Conservation (phyloP, 2,888 invertebrate genomes). For the Aphidius colemani region DNA sequence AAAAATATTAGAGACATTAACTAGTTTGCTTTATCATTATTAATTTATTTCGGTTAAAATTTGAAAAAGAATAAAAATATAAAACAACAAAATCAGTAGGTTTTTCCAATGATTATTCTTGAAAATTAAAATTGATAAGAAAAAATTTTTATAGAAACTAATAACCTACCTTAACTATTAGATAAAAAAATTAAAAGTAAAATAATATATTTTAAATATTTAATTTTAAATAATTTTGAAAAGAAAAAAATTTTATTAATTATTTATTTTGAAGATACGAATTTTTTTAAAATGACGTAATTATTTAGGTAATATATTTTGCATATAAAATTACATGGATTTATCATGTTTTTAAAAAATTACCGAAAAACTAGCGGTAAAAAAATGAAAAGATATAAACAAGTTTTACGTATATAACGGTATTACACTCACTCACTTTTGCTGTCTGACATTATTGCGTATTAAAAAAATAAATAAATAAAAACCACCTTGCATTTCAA, state of each 20-base stretch:
- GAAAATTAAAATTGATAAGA: no score
- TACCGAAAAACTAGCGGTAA: constrained; percentile 55
- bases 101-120: no score
- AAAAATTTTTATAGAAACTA: no score
- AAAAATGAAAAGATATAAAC: constrained; percentile 12
- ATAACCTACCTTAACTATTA: no score
- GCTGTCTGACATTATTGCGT: constrained; percentile 17
- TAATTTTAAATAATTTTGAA: no score
- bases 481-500: constrained; percentile 12
- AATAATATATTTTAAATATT: neutral
- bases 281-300: constrained; percentile 2
- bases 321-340: constrained; percentile 29
- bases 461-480: neutral
- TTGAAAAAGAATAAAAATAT: no score
- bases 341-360: constrained; percentile 26
- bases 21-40: no score
- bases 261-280: neutral
- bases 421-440: constrained; percentile 29
- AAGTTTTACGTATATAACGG: constrained; percentile 22
- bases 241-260: no score
- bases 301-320: constrained; percentile 43
- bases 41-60: no score
- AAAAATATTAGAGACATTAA: no score
- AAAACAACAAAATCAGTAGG: no score
- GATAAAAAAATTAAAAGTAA: neutral